These are phyloP conservation scores for Clupea harengus DNA, from an alignment of 2,113 vertebrate genomes.

Conservation along the genomic window DNA sequence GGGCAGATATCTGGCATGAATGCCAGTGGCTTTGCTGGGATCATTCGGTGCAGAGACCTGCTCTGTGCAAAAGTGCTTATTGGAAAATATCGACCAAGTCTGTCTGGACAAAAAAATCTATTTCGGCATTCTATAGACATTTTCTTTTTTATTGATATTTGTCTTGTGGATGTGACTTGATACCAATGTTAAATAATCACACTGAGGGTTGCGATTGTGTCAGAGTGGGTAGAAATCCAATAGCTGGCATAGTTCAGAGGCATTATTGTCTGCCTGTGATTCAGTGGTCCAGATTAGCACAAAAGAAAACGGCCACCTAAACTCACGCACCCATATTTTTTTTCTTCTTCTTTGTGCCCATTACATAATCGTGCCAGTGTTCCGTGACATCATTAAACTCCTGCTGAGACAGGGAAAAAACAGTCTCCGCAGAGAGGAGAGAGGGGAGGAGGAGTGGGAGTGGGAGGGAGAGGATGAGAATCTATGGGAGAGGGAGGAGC, in stretches of 20 bases:
- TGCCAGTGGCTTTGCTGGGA: background rate
- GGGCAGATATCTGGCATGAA: background rate
- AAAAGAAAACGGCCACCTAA: slow-evolving; percentile 25
- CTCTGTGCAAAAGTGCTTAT: background rate
- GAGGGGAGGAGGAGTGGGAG: background rate
- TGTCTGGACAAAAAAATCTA: background rate
- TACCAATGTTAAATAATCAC: background rate
- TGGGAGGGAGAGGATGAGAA: slow-evolving; percentile 10
- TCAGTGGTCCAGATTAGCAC: slow-evolving; percentile 30
- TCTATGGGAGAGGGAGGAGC: background rate
- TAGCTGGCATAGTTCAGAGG: background rate
- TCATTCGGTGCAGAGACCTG: background rate
- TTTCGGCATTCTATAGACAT: background rate
- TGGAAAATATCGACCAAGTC: background rate
- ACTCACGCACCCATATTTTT: background rate
- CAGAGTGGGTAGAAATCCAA: no score
- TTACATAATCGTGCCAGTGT: slow-evolving; percentile 34
- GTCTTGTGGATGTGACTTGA: background rate
- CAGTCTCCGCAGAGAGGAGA: background rate
- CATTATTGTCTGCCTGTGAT: background rate
- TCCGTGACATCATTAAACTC: slow-evolving; percentile 39
- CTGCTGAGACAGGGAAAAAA: background rate
- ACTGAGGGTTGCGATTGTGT: no score
- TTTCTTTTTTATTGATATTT: no score
- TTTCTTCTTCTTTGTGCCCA: slow-evolving; percentile 21